phyloP scores from a whole-genome alignment of 2,888 invertebrate genomes.

The Cyclophora punctaria region DNA sequence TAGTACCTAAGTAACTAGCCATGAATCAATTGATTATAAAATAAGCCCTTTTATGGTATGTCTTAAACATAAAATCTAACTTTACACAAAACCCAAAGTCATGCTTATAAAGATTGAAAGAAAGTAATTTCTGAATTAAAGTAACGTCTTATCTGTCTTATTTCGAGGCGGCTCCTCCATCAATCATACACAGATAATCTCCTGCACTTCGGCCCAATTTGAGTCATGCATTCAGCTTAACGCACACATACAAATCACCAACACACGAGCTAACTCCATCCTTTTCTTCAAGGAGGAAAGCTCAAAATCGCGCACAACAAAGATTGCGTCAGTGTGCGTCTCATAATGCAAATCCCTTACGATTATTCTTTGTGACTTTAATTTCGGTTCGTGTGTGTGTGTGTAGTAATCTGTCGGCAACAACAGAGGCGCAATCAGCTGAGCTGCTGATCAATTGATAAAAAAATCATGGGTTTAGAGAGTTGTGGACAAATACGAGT shows the following conservation, averaged over 20 bases:
- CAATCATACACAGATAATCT: conserved; percentile 80
- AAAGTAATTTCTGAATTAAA: conserved; percentile 1
- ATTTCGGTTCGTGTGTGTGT: conserved; percentile 35
- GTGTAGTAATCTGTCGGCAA: conserved; percentile 58
- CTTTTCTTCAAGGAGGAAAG: conserved; percentile 20
- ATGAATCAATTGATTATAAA: too few relatives aligned
- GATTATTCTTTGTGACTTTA: conserved; percentile 52
- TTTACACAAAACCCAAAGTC: too few relatives aligned
- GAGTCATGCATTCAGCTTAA: conserved; percentile 66
- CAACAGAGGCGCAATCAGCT: conserved; percentile 71
- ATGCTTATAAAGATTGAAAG: too few relatives aligned
- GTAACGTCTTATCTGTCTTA: conserved; percentile 8
- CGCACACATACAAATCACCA: conserved; percentile 38
- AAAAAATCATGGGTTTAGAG: conserved; percentile 59
- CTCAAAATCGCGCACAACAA: conserved; percentile 11
- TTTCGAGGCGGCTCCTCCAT: conserved; percentile 48
- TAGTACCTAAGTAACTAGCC: too few relatives aligned
- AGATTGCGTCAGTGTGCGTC: conserved; percentile 32
- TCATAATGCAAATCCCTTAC: conserved; percentile 53
- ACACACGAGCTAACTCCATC: conserved; percentile 4
- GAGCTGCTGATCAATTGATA: conserved; percentile 71
- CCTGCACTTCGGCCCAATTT: conserved; percentile 75
- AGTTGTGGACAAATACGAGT: conserved; percentile 57
- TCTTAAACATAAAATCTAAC: too few relatives aligned
- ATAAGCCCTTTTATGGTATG: too few relatives aligned